Evolutionary conservation across 2,888 invertebrate genomes (phyloP), one percentile per base, ranked within the genome.

Genomic region (Agrochola litura): DNA sequence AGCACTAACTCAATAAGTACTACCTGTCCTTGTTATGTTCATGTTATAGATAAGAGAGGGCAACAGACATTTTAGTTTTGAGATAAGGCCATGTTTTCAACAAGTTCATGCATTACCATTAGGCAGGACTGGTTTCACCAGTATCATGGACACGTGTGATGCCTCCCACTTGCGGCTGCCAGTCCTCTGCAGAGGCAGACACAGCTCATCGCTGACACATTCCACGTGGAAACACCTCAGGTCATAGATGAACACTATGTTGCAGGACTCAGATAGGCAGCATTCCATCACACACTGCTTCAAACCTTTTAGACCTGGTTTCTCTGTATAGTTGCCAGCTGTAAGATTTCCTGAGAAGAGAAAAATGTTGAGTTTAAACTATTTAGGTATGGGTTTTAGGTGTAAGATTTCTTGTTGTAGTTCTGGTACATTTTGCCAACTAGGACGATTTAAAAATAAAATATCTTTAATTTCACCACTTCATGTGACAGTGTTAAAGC

Each of bases 181-280:
- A 1, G 92, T 84, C 64, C 97, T 97, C 65, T 97, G 96, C 30
- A 97, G 96, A 0, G 98, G 98, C 83, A 98, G 90, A 89, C 98
- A 98, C 52, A 97, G 94, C 90, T 98, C 98, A 90, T 98, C 97
- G 87, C 97, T 98, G 9, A 94, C 96, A 93, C 98, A 98, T 79
- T 97, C 97, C 30, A 98, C 97, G 93, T 98, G 98, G 91, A 97
- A 99, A 92, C 99, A 99, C 81, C 97, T 97, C 37, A 97, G 94
- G 89, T 98, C 98, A 86, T 97, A 97, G 93, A 98, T 98, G 91
- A 99, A 97, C 6, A 98, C 98, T 82, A 98, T 98, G 93, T 99
- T 98, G 92, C 99, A 99, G 3, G 96, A 94, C 71, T 97, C 95
- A 85, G 97, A 93, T 69, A 97, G 89, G 93, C 98, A 98, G 95